Percentiles rank a stretch among this genome's conserved stretches.
Conservation (phyloP, 2,113 vertebrate genomes). For the Dinomys branickii region DNA sequence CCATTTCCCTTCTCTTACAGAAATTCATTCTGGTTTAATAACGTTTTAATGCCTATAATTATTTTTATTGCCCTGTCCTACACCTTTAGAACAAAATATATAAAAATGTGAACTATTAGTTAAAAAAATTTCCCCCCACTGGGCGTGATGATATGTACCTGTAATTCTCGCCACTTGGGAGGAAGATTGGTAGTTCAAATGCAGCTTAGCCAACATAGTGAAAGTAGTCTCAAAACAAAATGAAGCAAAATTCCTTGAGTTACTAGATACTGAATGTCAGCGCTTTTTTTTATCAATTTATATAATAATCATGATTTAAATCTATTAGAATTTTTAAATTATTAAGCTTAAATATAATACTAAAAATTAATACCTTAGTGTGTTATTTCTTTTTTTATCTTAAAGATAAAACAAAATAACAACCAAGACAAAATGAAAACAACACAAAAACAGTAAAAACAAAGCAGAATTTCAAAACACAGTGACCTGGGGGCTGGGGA, state of each 20-base stretch:
- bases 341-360: not conserved
- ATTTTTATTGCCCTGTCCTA: not conserved
- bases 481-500: too few species aligned
- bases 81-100: not conserved
- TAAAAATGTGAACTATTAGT: not conserved
- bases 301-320: constrained; percentile 3
- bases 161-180: not conserved
- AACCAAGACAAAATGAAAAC: too few species aligned
- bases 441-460: too few species aligned
- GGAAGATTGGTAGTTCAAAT: not conserved
- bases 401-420: too few species aligned
- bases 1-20: not conserved
- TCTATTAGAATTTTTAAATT: not conserved
- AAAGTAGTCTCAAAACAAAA: not conserved
- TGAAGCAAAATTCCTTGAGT: not conserved
- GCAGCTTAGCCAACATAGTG: not conserved
- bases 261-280: not conserved
- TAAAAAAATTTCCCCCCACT: not conserved
- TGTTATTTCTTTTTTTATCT: not conserved
- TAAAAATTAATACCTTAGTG: not conserved
- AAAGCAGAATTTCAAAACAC: too few species aligned
- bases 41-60: constrained; percentile 25
- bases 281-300: constrained; percentile 12
- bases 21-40: not conserved
- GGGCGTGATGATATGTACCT: not conserved